These are phyloP conservation scores for Saturnia pavonia DNA, from an alignment of 2,888 invertebrate species.

Conservation along the genomic window DNA sequence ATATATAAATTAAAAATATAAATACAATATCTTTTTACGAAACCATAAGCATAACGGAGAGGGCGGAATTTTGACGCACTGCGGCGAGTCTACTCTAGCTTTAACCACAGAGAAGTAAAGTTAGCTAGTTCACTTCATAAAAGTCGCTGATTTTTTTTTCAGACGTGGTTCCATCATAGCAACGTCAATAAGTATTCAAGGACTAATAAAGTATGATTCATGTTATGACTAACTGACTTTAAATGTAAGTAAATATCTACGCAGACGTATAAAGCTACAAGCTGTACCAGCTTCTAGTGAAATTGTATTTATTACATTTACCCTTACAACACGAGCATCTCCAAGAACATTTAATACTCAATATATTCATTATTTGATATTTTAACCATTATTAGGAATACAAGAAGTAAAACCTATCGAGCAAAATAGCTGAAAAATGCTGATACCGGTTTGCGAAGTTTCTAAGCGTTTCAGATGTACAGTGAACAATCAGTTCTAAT, in stretches of 20 bases:
- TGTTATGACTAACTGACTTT: background rate
- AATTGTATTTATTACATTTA: too few relatives aligned
- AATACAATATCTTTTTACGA: conserved; percentile 15
- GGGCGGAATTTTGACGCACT: conserved; percentile 43
- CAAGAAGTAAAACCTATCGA: too few relatives aligned
- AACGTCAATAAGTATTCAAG: background rate
- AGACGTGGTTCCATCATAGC: background rate
- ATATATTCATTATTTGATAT: too few relatives aligned
- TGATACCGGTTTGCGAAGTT: background rate
- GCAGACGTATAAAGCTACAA: too few relatives aligned
- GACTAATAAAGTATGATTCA: background rate
- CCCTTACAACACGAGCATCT: too few relatives aligned
- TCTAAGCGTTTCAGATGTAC: background rate
- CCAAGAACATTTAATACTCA: too few relatives aligned
- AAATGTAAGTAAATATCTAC: too few relatives aligned
- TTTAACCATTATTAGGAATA: too few relatives aligned
- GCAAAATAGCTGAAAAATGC: background rate
- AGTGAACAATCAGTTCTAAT: background rate
- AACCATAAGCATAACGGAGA: conserved; percentile 29
- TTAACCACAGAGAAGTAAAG: conserved; percentile 22
- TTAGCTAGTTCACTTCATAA: background rate
- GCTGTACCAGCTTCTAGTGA: too few relatives aligned
- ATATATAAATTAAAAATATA: background rate
- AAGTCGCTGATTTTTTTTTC: background rate
- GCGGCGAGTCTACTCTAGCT: conserved; percentile 35